Conservation (phyloP, 92 coral and sea anemone genomes). For the Palythoa grandis region DNA sequence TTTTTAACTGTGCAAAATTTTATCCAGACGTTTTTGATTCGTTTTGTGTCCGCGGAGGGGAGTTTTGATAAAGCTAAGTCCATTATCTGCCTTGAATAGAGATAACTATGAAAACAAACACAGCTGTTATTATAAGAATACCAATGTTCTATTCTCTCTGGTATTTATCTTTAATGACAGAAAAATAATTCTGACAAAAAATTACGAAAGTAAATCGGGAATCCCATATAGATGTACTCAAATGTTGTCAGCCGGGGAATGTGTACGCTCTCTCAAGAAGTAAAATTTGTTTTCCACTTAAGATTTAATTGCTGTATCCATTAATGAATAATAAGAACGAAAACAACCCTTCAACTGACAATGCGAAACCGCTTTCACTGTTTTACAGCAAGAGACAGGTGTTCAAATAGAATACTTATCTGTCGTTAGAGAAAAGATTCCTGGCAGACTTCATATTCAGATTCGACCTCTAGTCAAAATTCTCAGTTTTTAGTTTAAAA, state of each 20-base stretch:
- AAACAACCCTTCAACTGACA: slow-evolving; percentile 39
- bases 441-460: background rate
- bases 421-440: background rate
- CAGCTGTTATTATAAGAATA: background rate
- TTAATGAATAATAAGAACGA: slow-evolving; percentile 39
- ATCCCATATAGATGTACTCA: background rate
- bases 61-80: slow-evolving; percentile 23
- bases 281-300: slow-evolving; percentile 21
- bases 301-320: slow-evolving; percentile 42
- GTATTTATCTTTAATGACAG: background rate
- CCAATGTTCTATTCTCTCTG: background rate
- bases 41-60: slow-evolving; percentile 16
- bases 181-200: background rate
- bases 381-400: slow-evolving; percentile 13
- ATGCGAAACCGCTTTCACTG: slow-evolving; percentile 28
- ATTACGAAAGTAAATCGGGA: background rate
- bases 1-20: background rate
- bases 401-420: background rate
- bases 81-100: slow-evolving; percentile 19
- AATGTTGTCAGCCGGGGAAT: background rate
- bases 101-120: too few relatives aligned
- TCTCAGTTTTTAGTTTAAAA: background rate
- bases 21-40: background rate
- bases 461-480: slow-evolving; percentile 1
- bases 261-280: background rate